A percentile compares a stretch with the other conserved stretches of the same genome.
phyloP scores from a whole-genome alignment of 2,797 vertebrate genomes.

The Podargus strigoides region DNA sequence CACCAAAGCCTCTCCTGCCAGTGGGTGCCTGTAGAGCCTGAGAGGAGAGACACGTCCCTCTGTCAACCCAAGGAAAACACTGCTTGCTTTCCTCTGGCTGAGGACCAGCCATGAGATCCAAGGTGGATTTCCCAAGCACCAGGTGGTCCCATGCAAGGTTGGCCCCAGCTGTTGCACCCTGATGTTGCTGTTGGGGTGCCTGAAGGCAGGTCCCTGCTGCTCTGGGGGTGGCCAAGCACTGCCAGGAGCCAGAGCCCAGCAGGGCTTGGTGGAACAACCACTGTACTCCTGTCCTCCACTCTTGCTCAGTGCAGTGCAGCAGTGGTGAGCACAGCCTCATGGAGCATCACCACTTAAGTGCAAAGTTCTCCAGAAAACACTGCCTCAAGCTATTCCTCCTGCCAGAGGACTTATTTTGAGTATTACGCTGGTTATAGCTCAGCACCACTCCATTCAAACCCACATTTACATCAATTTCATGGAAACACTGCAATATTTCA shows the following conservation, averaged over 20 bases:
- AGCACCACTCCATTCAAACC: accelerated
- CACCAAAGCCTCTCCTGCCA: background rate
- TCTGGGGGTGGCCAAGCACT: background rate
- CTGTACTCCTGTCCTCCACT: accelerated
- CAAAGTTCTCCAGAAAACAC: background rate
- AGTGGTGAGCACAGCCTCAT: accelerated
- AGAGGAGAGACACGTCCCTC: background rate
- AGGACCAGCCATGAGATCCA: background rate
- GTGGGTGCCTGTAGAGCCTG: background rate
- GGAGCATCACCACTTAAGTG: accelerated
- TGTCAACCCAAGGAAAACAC: background rate
- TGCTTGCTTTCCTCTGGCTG: background rate
- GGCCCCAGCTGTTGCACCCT: accelerated
- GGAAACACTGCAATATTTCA: background rate
- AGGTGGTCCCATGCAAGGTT: too few relatives aligned
- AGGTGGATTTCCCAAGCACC: background rate
- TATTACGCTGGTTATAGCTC: background rate
- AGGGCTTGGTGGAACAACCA: background rate
- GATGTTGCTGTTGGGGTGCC: accelerated
- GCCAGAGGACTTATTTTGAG: background rate
- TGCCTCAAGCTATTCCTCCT: background rate
- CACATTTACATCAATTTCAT: background rate
- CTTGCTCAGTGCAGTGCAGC: accelerated
- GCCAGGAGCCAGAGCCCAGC: background rate
- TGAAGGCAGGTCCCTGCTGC: background rate